These are phyloP conservation scores for Stenurella melanura DNA, from an alignment of 2,888 invertebrate species.

Conservation along the genomic window DNA sequence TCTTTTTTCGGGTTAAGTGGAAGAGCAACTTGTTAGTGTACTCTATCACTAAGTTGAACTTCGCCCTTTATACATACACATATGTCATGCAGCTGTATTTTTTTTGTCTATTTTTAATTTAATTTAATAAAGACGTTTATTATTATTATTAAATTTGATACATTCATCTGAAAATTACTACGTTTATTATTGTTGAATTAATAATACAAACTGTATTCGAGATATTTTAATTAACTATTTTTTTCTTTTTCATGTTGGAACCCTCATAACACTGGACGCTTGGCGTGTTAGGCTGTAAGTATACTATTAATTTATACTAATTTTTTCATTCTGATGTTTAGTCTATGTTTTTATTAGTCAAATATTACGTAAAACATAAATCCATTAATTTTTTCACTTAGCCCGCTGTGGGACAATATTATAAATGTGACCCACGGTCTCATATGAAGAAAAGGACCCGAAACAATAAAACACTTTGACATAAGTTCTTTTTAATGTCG, in stretches of 20 bases:
- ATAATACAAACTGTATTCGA: no score
- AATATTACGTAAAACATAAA: conserved; percentile 7
- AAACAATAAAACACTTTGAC: conserved; percentile 56
- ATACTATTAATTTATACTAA: conserved; percentile 18
- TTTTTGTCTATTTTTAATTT: no score
- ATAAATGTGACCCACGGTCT: conserved; percentile 44
- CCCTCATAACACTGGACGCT: not conserved
- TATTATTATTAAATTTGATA: no score
- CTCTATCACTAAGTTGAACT: no score
- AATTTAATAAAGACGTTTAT: no score
- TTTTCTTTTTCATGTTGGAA: conserved; percentile 35
- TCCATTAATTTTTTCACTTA: conserved; percentile 26
- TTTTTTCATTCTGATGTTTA: conserved; percentile 5
- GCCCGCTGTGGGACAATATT: conserved; percentile 42
- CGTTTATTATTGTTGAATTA: no score
- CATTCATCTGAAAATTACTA: no score
- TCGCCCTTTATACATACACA: no score
- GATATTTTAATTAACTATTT: conserved; percentile 2
- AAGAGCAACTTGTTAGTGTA: no score
- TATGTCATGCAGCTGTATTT: no score
- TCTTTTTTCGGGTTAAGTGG: no score
- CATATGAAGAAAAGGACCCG: conserved; percentile 45
- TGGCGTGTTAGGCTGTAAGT: conserved; percentile 38
- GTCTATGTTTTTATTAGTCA: conserved; percentile 15
- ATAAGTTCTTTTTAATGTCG: conserved; percentile 55